Evolutionary conservation across 2,113 vertebrate genomes (phyloP).

Genomic region (Hippocampus zosterae): DNA sequence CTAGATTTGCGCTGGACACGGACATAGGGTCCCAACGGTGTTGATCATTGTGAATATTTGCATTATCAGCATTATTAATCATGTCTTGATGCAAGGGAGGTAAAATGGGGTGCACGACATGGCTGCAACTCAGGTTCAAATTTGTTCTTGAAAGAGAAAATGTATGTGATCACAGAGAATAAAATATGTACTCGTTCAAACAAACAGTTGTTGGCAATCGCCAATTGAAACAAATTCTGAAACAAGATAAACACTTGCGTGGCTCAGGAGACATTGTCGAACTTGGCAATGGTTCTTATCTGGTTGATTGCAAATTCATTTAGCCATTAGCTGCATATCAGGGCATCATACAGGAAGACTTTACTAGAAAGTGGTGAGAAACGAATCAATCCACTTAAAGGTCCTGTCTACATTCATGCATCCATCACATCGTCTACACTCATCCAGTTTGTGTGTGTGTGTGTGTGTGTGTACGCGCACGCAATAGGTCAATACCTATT

Average conservation of each 20-base stretch:
- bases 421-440: conserved; percentile 32
- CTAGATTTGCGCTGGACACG: too few relatives aligned
- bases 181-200: too few relatives aligned
- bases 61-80: too few relatives aligned
- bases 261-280: neutral
- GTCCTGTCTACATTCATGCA: conserved; percentile 28
- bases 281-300: neutral
- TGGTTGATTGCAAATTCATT: conserved; percentile 6
- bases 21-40: too few relatives aligned
- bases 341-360: neutral
- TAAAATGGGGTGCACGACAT: too few relatives aligned
- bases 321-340: conserved; percentile 1
- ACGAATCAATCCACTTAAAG: conserved; percentile 1
- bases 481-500: conserved; percentile 42
- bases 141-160: neutral
- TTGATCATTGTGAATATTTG: too few relatives aligned
- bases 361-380: conserved; percentile 7
- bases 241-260: neutral
- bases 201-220: neutral
- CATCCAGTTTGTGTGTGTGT: conserved; percentile 2
- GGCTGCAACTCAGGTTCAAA: neutral
- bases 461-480: too few relatives aligned
- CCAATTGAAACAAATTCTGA: neutral
- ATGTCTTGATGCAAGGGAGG: too few relatives aligned
- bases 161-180: too few relatives aligned